A percentile compares a stretch with the other conserved stretches of the same genome.
phyloP scores from a whole-genome alignment of 2,888 invertebrate species.

The Glyphotaelius pellucidus region DNA sequence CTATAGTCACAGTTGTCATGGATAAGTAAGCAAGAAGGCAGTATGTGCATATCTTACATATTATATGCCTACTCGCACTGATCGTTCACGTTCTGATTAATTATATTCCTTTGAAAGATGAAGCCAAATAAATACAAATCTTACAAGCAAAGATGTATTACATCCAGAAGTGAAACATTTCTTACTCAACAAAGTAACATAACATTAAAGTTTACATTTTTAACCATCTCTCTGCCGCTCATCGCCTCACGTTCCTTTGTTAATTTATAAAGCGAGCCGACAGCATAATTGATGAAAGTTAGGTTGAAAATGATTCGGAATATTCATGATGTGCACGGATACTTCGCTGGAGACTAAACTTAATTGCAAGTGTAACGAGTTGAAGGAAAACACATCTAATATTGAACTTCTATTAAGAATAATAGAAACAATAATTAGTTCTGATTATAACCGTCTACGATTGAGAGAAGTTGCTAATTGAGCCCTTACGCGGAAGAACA shows the following conservation, averaged over 20 bases:
- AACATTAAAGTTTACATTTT: not conserved
- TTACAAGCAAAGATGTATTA: not conserved
- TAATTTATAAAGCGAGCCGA: not conserved
- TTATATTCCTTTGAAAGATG: not conserved
- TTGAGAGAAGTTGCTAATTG: no score
- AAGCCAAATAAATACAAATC: not conserved
- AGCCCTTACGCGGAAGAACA: no score
- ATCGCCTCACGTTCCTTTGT: not conserved
- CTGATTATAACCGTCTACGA: not conserved
- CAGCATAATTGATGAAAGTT: not conserved
- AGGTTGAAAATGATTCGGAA: not conserved
- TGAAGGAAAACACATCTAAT: not conserved
- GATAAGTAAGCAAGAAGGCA: no score
- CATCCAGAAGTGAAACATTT: not conserved
- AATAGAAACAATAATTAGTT: not conserved
- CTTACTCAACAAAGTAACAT: not conserved
- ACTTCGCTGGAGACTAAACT: not conserved
- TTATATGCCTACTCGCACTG: not conserved
- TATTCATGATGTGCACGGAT: not conserved
- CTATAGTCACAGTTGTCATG: no score
- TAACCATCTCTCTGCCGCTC: not conserved
- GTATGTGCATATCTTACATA: not conserved
- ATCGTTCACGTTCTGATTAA: not conserved
- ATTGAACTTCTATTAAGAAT: not conserved
- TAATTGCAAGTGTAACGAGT: not conserved